phyloP scores from a whole-genome alignment of 1,140 invertebrate species.

The Paraescarpia echinospica region DNA sequence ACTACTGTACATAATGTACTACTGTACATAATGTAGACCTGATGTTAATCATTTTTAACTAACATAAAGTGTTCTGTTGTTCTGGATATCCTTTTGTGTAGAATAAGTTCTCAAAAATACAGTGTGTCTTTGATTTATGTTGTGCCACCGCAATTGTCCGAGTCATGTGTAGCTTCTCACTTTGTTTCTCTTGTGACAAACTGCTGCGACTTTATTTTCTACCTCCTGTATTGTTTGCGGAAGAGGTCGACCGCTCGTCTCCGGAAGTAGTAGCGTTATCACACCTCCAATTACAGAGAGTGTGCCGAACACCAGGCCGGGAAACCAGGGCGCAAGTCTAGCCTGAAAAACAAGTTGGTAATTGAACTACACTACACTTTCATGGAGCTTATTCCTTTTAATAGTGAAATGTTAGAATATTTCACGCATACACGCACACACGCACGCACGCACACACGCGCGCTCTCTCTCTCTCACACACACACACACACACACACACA shows the following conservation, averaged over 20 bases:
- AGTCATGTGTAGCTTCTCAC: not conserved
- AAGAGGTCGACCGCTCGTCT: constrained; percentile 33
- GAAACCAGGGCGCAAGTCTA: constrained; percentile 21
- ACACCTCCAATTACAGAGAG: constrained; percentile 30
- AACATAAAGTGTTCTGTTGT: not conserved
- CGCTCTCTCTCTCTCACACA: no score
- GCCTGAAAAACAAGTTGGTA: constrained; percentile 11
- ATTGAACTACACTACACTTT: not conserved
- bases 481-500: no score
- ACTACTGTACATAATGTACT: not conserved
- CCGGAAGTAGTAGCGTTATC: constrained; percentile 31
- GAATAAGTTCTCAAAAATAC: no score
- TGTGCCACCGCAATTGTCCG: not conserved
- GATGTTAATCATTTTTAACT: not conserved
- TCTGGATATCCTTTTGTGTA: not conserved
- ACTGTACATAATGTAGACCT: not conserved
- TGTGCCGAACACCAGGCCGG: constrained; percentile 29
- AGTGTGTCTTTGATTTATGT: no score
- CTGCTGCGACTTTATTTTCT: constrained; percentile 6
- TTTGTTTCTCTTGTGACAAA: not conserved
- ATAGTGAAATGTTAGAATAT: no score
- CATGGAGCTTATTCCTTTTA: no score
- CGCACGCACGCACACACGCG: no score
- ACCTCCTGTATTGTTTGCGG: constrained; percentile 34
- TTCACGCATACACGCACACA: no score